phyloP scores from a whole-genome alignment of 2,113 vertebrate species.

The Ginglymostoma cirratum region DNA sequence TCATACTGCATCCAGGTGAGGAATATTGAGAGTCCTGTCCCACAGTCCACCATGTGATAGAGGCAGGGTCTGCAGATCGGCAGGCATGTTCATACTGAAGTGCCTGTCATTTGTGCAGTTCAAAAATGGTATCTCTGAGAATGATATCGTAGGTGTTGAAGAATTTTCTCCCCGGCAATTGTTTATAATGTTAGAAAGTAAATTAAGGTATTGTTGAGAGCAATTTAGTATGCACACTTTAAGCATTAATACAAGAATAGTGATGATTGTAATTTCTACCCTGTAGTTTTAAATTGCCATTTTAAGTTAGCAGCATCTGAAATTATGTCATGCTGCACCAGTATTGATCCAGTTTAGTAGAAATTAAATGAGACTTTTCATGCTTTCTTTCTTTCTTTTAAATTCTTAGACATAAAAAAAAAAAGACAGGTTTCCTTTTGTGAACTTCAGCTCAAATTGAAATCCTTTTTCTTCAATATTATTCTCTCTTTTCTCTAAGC shows the following conservation, averaged over 20 bases:
- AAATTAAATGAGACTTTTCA: constrained; percentile 15
- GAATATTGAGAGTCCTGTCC: not conserved
- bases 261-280: not conserved
- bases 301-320: constrained; percentile 14
- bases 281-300: constrained; percentile 22
- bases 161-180: not conserved
- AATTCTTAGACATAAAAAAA: constrained; percentile 20
- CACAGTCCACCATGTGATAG: not conserved
- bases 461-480: not conserved
- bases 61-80: not conserved
- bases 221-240: constrained; percentile 14
- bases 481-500: not conserved
- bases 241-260: not conserved
- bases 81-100: not conserved
- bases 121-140: not conserved
- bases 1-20: not conserved
- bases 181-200: constrained; percentile 12
- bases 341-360: not conserved
- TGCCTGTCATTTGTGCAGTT: not conserved
- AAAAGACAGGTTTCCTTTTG: not conserved
- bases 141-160: not conserved
- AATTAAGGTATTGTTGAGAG: not conserved
- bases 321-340: constrained; percentile 11
- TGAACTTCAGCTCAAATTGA: not conserved
- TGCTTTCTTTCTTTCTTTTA: not conserved